Evolutionary conservation across 1,140 invertebrate species (phyloP).

Genomic region (Hydropsyche tenuis): DNA sequence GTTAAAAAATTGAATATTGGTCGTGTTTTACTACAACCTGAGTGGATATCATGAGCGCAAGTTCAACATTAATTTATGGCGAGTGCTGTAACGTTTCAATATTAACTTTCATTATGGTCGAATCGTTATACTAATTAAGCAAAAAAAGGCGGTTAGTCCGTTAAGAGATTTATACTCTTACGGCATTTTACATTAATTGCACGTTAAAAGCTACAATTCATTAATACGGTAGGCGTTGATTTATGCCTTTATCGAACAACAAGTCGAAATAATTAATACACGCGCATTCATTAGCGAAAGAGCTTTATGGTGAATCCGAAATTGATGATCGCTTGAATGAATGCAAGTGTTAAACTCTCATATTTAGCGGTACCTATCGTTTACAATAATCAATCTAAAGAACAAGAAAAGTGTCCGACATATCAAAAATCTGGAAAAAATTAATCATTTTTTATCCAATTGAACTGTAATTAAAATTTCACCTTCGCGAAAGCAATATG

Average conservation of each 20-base stretch:
- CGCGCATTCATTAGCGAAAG: constrained; percentile 1
- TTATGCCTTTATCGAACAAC: constrained; percentile 4
- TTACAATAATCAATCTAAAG: background rate
- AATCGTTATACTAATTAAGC: constrained; percentile 22
- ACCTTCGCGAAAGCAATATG: background rate
- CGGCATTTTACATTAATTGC: constrained; percentile 28
- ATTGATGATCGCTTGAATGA: background rate
- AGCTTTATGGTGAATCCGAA: background rate
- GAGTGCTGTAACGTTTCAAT: constrained; percentile 22
- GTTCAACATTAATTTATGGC: constrained; percentile 27
- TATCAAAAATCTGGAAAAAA: no score
- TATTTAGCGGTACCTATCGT: background rate
- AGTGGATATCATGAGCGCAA: constrained; percentile 17
- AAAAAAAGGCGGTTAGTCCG: constrained; percentile 4
- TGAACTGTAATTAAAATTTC: background rate
- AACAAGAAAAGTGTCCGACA: background rate
- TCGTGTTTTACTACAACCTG: background rate
- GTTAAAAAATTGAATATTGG: constrained; percentile 19
- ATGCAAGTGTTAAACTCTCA: no score
- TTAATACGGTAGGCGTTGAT: constrained; percentile 25
- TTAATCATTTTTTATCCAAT: no score
- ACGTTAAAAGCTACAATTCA: constrained; percentile 26
- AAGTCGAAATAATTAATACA: constrained; percentile 23
- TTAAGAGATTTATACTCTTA: constrained; percentile 19
- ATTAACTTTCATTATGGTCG: constrained; percentile 25